phyloP scores from a whole-genome alignment of 2,888 invertebrate species.

The Conus canariensis region DNA sequence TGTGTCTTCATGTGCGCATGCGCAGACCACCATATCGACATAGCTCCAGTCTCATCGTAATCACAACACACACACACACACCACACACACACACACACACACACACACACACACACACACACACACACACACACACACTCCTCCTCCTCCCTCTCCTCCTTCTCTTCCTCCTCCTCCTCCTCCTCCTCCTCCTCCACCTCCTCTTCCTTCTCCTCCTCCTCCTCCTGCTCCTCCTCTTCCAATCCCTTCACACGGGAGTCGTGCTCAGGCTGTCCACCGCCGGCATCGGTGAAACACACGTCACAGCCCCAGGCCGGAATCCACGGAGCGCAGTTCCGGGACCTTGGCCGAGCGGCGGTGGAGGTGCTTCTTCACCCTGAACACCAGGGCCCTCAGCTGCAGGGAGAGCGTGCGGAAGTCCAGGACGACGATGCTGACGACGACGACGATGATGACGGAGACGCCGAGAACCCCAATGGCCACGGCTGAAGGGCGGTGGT shows the following conservation, averaged over 20 bases:
- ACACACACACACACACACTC: background rate
- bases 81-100: background rate
- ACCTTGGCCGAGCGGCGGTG: background rate
- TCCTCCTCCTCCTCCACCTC: background rate
- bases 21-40: background rate
- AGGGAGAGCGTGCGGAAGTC: background rate
- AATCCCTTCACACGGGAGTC: background rate
- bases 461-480: slow-evolving; percentile 10
- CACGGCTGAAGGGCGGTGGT: slow-evolving; percentile 13
- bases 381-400: background rate
- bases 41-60: background rate
- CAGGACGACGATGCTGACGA: slow-evolving; percentile 4
- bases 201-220: background rate
- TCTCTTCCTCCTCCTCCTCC: background rate
- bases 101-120: slow-evolving; percentile 6
- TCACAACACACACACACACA: background rate
- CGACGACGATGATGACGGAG: slow-evolving; percentile 20
- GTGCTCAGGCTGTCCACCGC: no score
- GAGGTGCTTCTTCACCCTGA: background rate
- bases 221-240: background rate
- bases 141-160: background rate
- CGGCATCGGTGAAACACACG: background rate
- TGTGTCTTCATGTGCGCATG: background rate
- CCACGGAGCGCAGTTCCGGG: no score
- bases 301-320: no score